Evolutionary conservation across 2,888 invertebrate genomes (phyloP).

Genomic region (Caenorhabditis zanzibari): DNA sequence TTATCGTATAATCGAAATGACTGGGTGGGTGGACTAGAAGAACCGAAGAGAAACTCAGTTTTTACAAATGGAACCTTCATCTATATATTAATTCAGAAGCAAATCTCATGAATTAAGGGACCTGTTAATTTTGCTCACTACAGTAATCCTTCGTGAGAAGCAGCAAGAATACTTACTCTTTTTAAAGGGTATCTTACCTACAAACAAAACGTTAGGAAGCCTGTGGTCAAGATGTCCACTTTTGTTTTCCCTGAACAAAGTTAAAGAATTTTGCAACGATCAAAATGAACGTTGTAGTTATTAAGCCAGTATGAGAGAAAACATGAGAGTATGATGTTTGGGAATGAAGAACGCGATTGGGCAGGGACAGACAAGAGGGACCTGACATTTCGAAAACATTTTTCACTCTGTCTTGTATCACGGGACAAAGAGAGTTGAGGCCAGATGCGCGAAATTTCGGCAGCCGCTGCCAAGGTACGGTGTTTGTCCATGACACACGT

Average conservation of each 20-base stretch:
- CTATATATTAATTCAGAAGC: too few relatives aligned
- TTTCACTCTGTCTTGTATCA: constrained; percentile 26
- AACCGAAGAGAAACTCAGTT: not conserved
- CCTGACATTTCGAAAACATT: constrained; percentile 25
- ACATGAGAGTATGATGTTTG: constrained; percentile 1
- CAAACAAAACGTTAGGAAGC: too few relatives aligned
- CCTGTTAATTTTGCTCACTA: too few relatives aligned
- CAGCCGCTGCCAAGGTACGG: constrained; percentile 24
- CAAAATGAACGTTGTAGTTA: too few relatives aligned
- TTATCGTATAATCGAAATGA: constrained; percentile 26
- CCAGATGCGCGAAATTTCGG: constrained; percentile 57
- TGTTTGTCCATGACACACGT: constrained; percentile 60
- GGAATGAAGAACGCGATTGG: not conserved
- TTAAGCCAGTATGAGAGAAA: not conserved
- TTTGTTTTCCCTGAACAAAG: too few relatives aligned
- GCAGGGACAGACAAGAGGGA: not conserved
- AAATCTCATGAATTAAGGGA: too few relatives aligned
- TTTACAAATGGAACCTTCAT: not conserved
- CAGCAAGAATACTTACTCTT: too few relatives aligned
- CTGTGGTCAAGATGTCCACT: too few relatives aligned
- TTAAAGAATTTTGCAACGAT: too few relatives aligned
- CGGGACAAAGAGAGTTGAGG: constrained; percentile 48
- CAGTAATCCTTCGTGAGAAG: not conserved
- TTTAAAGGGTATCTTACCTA: too few relatives aligned
- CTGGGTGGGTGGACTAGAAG: constrained; percentile 7